phyloP scores from a whole-genome alignment of 2,888 invertebrate species.

The Drosophila hamatofila region DNA sequence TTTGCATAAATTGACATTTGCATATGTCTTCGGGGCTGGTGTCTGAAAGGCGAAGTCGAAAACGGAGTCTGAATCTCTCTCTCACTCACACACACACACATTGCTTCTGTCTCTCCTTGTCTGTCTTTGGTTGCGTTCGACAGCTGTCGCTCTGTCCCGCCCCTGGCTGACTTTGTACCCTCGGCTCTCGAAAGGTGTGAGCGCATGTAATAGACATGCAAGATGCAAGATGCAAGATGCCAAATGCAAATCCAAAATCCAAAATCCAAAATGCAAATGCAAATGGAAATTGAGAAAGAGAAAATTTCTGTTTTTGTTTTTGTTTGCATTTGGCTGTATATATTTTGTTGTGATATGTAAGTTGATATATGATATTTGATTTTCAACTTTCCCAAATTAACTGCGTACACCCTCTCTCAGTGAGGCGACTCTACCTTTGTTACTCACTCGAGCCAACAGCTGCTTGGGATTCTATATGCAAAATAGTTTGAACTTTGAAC shows the following conservation, averaged over 20 bases:
- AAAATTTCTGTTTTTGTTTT: constrained; percentile 59
- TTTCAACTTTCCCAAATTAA: constrained; percentile 59
- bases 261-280: constrained; percentile 22
- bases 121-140: constrained; percentile 13
- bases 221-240: constrained; percentile 23
- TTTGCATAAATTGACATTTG: constrained; percentile 71
- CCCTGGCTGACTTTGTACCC: constrained; percentile 17
- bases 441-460: constrained; percentile 52
- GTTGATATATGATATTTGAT: constrained; percentile 81
- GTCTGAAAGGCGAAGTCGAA: constrained; percentile 12
- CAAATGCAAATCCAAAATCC: constrained; percentile 17
- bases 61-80: constrained; percentile 10
- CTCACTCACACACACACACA: not conserved
- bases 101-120: not conserved
- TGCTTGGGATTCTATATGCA: constrained; percentile 58
- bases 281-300: constrained; percentile 29
- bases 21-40: constrained; percentile 52
- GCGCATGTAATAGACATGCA: constrained; percentile 62
- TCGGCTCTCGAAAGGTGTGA: constrained; percentile 66
- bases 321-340: constrained; percentile 27
- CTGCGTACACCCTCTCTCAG: constrained; percentile 21
- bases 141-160: constrained; percentile 25
- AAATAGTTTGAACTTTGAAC: too few species aligned
- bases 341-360: constrained; percentile 75
- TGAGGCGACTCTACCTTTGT: constrained; percentile 1